A percentile compares a stretch with the other conserved stretches of the same genome.
Evolutionary conservation across 1,140 invertebrate species (phyloP).

Genomic region (Ceratina japonica): DNA sequence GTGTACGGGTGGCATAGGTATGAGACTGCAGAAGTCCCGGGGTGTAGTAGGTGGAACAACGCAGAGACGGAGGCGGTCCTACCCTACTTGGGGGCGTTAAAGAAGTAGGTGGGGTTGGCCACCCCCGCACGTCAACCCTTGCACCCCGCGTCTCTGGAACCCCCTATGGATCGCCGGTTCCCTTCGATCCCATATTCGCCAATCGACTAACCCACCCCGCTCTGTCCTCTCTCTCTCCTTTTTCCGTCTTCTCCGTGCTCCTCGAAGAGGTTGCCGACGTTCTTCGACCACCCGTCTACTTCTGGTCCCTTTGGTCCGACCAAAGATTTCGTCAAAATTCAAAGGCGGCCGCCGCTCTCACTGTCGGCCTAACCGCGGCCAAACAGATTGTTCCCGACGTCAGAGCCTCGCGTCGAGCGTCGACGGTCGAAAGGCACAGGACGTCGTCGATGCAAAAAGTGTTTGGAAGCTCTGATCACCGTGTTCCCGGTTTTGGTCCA

Average conservation of each 20-base stretch:
- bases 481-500: conserved; percentile 18
- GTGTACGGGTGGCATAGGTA: conserved; percentile 56
- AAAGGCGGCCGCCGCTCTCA: conserved; percentile 6
- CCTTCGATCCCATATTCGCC: conserved; percentile 74
- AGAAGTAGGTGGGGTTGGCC: conserved; percentile 75
- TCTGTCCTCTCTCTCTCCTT: conserved; percentile 43
- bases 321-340: conserved; percentile 61
- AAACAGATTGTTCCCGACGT: conserved; percentile 11
- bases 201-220: conserved; percentile 67
- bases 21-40: conserved; percentile 72
- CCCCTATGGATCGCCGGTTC: conserved; percentile 63
- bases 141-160: conserved; percentile 66
- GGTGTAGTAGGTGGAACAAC: conserved; percentile 77
- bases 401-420: background rate
- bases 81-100: conserved; percentile 77
- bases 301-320: conserved; percentile 25
- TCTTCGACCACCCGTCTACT: conserved; percentile 64
- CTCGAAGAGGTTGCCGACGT: conserved; percentile 54
- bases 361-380: background rate
- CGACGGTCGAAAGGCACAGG: background rate
- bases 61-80: conserved; percentile 77
- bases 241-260: conserved; percentile 17
- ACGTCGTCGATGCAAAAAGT: background rate
- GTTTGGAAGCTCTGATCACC: background rate
- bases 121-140: conserved; percentile 73